Conservation (phyloP, 2,113 vertebrate genomes). For the Buteo buteo region DNA sequence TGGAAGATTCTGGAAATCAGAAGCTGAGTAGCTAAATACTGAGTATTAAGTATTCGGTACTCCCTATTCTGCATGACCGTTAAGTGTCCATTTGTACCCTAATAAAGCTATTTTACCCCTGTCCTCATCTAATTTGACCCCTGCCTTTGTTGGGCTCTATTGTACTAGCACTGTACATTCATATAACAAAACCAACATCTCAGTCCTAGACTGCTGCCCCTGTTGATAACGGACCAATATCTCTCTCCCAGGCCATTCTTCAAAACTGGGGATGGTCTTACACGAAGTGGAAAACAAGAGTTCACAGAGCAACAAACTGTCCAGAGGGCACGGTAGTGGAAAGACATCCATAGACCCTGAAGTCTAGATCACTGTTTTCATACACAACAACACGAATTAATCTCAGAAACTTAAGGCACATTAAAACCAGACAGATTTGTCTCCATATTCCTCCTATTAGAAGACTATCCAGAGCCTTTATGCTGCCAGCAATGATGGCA, state of each 20-base stretch:
- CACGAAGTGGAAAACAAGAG: background rate
- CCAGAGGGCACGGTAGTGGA: background rate
- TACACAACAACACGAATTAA: background rate
- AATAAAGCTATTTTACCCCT: background rate
- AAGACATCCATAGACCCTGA: background rate
- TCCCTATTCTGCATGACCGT: background rate
- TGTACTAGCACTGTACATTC: background rate
- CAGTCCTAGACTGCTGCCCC: background rate
- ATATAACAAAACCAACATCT: background rate
- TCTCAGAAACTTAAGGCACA: background rate
- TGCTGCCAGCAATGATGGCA: conserved; percentile 54
- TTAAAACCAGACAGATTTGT: conserved; percentile 37
- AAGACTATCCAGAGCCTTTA: background rate
- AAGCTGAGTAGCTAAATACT: background rate
- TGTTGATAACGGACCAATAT: background rate
- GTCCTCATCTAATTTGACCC: background rate
- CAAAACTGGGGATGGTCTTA: background rate
- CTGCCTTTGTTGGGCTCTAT: background rate
- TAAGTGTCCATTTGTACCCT: background rate
- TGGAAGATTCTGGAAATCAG: background rate
- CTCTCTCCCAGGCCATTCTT: background rate
- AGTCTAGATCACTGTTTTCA: background rate
- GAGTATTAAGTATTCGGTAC: background rate
- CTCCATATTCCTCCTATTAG: conserved; percentile 22
- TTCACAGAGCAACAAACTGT: background rate